Base-by-base conservation (phyloP, 1,140 invertebrate genomes). In the Lepidurus arcticus region DNA sequence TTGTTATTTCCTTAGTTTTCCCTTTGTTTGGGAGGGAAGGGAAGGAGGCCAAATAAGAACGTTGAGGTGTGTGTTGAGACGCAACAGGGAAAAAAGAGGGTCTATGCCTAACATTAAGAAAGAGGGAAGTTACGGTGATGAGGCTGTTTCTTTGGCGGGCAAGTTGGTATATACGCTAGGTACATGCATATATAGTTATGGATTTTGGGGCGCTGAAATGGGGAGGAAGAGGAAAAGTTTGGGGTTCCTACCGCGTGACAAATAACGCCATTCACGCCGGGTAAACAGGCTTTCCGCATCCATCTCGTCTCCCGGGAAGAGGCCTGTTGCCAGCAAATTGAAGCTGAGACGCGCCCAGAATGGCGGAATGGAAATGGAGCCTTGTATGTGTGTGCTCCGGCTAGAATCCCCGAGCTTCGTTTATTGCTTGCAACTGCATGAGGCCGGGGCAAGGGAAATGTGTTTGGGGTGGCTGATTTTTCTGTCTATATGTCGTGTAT, bases 311-410 rank as follows among this genome's bases (percentile, higher is more conserved):
- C 53, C 9, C 53, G 53, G 53, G 53, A 65, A 65, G 53, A 65
- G 53, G 53, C 53, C 53, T 65, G 53, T 65, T 65, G 53, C 53
- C 53, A 65, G 53, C 53, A 65, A 65, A 65, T 65, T 65, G 53
- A 21, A 65, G 53, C 16, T 21, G 53, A 9, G 21, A 65, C 53
- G 53, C 53, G 53, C 53, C 53, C 53, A 16, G 53, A 65, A 65
- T 65, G 53, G 53, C 1, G 21, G 53, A 65, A 65, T 65, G 9
- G 53, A 65, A 65, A 65, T 21, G 53, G 53, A 65, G 21, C 16
- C 53, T 65, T 7, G 16, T n/a, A 21, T 7, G 21, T 11, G 7
- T 47, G 16, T 16, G 53, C 53, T 65, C 34, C 3, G 34, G 34
- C 34, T 47, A 47, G 45, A 65, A n/a, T 21, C 53, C 53, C 53